Conservation (phyloP, 1,140 invertebrate species). For the Tigriopus japonicus region DNA sequence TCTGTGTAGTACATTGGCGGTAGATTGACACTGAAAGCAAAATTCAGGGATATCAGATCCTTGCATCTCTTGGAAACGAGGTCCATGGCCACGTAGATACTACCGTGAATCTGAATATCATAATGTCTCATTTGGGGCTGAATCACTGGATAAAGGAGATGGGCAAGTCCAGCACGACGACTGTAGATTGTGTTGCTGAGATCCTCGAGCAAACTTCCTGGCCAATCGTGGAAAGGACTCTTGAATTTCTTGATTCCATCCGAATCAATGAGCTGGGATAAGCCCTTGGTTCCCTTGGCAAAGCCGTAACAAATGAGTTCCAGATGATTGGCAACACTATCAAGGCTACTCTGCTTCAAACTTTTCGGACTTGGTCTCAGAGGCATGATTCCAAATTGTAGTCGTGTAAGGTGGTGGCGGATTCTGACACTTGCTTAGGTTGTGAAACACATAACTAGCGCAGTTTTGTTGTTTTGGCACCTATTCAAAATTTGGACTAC, state of each 20-base stretch:
- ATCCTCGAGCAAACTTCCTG: neutral
- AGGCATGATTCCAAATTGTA: neutral
- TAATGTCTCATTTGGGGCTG: neutral
- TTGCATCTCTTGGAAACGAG: neutral
- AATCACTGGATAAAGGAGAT: neutral
- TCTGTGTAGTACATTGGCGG: neutral
- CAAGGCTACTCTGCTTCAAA: neutral
- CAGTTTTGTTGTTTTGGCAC: too few species aligned
- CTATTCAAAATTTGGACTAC: too few species aligned
- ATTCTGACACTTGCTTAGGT: too few species aligned
- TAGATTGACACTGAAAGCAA: neutral
- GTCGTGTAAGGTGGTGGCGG: too few species aligned
- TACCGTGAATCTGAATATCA: neutral
- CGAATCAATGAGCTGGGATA: neutral
- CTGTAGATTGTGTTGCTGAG: neutral
- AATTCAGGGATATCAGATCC: neutral
- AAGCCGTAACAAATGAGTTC: neutral
- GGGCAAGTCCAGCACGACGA: neutral
- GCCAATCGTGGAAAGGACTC: neutral
- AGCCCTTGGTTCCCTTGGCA: neutral
- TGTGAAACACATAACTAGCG: too few species aligned
- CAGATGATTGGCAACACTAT: neutral
- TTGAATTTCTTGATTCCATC: neutral
- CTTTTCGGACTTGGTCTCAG: neutral
- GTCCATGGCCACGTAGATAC: neutral